Percentiles rank a stretch among this genome's conserved stretches.
Conservation (phyloP, 2,797 vertebrate genomes). For the Dipus sagitta region DNA sequence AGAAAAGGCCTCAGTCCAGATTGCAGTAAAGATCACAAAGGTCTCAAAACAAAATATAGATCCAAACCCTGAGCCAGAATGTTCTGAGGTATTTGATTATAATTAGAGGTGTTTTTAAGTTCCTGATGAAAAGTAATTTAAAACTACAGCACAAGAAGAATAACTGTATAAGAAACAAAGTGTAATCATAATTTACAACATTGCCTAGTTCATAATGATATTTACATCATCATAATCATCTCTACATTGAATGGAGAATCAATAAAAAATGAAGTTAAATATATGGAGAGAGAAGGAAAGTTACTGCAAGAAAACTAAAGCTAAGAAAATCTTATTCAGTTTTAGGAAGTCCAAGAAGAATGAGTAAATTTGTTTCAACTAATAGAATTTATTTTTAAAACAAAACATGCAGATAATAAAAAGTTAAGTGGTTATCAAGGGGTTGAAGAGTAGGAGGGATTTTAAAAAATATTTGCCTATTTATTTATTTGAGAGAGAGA, state of each 20-base stretch:
- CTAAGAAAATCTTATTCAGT: neutral
- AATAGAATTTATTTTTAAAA: slow-evolving; percentile 22
- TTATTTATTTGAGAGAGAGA: no score
- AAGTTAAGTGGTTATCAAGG: neutral
- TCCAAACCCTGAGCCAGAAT: slow-evolving; percentile 7
- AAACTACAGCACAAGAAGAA: slow-evolving; percentile 45
- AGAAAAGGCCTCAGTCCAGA: neutral
- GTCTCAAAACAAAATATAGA: neutral
- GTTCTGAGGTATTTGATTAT: slow-evolving; percentile 46
- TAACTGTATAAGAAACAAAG: slow-evolving; percentile 51
- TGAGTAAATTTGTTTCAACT: neutral
- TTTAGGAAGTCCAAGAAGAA: neutral
- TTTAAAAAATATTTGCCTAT: neutral
- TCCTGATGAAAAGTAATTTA: slow-evolving; percentile 53
- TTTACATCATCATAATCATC: slow-evolving; percentile 63
- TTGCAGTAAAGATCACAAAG: neutral
- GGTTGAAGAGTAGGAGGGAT: neutral
- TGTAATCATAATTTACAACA: slow-evolving; percentile 31
- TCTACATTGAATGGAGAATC: neutral
- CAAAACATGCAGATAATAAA: neutral
- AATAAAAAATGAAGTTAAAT: slow-evolving; percentile 22
- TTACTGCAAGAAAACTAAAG: neutral
- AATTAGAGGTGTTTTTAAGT: slow-evolving; percentile 59
- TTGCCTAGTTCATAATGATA: slow-evolving; percentile 16
- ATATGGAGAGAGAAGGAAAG: neutral